Evolutionary conservation across 2,888 invertebrate species (phyloP).

Genomic region (Liopterus haemorrhoidalis): DNA sequence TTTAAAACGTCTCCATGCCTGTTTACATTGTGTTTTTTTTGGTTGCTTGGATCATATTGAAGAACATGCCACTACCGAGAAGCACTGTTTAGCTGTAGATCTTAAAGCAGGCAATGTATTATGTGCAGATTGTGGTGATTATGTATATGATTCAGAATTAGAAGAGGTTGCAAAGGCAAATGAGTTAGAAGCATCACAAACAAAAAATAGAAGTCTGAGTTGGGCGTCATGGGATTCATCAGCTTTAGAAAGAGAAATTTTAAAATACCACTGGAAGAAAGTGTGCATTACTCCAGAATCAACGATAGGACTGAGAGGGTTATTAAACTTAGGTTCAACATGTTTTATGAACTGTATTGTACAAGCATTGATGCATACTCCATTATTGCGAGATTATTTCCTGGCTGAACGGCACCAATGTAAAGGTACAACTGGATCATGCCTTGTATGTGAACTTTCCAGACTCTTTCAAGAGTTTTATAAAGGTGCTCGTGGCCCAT

Average conservation of each 20-base stretch:
- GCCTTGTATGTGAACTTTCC: conserved; percentile 94
- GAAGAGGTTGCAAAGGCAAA: conserved; percentile 41
- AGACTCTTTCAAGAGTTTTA: conserved; percentile 96
- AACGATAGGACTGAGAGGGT: conserved; percentile 83
- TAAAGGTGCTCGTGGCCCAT: conserved; percentile 79
- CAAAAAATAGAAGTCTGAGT: conserved; percentile 44
- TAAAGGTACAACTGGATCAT: conserved; percentile 61
- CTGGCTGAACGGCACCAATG: conserved; percentile 90
- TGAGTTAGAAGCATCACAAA: conserved; percentile 39
- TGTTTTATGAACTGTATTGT: conserved; percentile 99
- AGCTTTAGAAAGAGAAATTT: conserved; percentile 67
- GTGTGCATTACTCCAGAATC: conserved; percentile 74
- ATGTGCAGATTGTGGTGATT: conserved; percentile 87
- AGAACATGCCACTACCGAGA: conserved; percentile 74
- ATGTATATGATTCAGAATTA: conserved; percentile 60
- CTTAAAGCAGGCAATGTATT: conserved; percentile 81
- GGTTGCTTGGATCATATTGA: conserved; percentile 88
- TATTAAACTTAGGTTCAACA: conserved; percentile 93
- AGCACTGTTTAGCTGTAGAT: conserved; percentile 82
- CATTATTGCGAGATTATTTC: conserved; percentile 90
- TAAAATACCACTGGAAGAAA: conserved; percentile 69
- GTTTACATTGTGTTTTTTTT: conserved; percentile 88
- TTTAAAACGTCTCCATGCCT: conserved; percentile 75
- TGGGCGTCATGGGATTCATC: conserved; percentile 76
- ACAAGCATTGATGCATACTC: conserved; percentile 92